These are phyloP conservation scores for Fragum sueziense DNA, from an alignment of 2,888 invertebrate species.

Conservation along the genomic window DNA sequence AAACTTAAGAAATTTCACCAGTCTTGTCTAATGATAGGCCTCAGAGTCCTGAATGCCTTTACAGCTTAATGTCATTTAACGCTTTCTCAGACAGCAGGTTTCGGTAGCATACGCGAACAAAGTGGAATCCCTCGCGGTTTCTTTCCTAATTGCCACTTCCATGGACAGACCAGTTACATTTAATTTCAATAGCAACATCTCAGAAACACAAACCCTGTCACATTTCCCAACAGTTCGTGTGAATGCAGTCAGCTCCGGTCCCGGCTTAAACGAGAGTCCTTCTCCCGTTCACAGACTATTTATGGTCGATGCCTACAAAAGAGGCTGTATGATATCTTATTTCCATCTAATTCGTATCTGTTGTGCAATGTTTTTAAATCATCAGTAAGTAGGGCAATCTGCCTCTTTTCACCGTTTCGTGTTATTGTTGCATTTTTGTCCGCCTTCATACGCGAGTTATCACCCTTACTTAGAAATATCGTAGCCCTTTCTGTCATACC, in stretches of 20 bases:
- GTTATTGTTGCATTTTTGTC: slow-evolving; percentile 51
- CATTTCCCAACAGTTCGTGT: neutral
- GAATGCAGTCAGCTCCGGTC: neutral
- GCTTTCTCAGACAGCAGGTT: neutral
- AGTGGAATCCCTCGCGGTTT: neutral
- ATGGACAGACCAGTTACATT: neutral
- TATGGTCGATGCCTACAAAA: slow-evolving; percentile 45
- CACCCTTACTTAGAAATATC: slow-evolving; percentile 49
- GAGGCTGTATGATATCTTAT: slow-evolving; percentile 36
- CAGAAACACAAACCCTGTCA: neutral
- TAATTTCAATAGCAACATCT: neutral
- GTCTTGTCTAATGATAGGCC: slow-evolving; percentile 20
- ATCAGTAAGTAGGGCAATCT: slow-evolving; percentile 48
- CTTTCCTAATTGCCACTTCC: neutral
- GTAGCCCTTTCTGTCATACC: slow-evolving; percentile 19
- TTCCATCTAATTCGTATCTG: slow-evolving; percentile 39
- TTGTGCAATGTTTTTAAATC: slow-evolving; percentile 43
- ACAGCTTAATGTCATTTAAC: neutral
- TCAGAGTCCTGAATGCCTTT: neutral
- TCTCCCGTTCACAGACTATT: neutral
- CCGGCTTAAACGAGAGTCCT: neutral
- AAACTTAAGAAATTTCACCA: slow-evolving; percentile 16
- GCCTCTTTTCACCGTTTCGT: slow-evolving; percentile 32
- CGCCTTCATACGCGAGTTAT: slow-evolving; percentile 51
- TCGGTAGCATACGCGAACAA: neutral